A percentile compares a stretch with the other conserved stretches of the same genome.
phyloP scores from a whole-genome alignment of 2,888 invertebrate species.

The Phaonia tiefii region DNA sequence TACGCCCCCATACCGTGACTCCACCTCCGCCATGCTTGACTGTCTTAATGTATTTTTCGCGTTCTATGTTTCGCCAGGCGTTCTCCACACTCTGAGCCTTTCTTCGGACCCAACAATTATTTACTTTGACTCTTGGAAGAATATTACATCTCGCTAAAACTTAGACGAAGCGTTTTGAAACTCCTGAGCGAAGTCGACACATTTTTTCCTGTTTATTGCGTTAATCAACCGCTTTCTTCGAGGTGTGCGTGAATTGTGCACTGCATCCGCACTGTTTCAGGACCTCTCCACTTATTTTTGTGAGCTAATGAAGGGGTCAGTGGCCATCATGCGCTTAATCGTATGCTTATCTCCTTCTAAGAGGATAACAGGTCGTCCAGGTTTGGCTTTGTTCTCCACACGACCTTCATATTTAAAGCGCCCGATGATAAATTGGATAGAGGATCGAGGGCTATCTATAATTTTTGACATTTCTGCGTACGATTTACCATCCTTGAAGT shows the following conservation, averaged over 20 bases:
- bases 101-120: too few species aligned
- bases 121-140: constrained; percentile 1
- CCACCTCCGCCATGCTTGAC: constrained; percentile 29
- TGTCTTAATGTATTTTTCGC: too few species aligned
- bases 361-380: constrained; percentile 36
- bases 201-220: background rate
- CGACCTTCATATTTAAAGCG: too few species aligned
- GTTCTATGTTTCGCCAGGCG: too few species aligned
- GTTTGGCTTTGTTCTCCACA: constrained; percentile 29
- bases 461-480: constrained; percentile 31
- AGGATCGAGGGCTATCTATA: constrained; percentile 24
- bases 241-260: background rate
- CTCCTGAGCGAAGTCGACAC: too few species aligned
- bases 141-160: background rate
- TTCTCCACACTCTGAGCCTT: too few species aligned
- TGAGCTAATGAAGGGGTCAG: constrained; percentile 52
- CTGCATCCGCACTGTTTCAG: constrained; percentile 46
- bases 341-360: background rate
- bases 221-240: background rate
- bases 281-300: constrained; percentile 45
- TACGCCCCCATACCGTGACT: too few species aligned
- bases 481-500: constrained; percentile 23
- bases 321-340: constrained; percentile 19
- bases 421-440: constrained; percentile 37
- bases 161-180: background rate